Percentiles rank a stretch among this genome's conserved stretches.
Conservation (phyloP, 92 coral and sea anemone genomes). For the Chrysogorgia sp. region DNA sequence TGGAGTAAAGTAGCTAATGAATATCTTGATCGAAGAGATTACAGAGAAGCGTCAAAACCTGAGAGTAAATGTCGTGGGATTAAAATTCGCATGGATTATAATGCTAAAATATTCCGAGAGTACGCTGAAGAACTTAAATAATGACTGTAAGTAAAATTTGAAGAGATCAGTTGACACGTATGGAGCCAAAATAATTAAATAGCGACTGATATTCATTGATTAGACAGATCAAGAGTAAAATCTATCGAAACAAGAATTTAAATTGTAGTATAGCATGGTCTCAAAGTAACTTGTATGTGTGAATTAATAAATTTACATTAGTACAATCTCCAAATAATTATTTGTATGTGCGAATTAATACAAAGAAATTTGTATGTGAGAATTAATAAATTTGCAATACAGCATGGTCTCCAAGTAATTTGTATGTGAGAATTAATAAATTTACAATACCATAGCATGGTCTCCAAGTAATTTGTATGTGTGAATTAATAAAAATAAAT, state of each 20-base stretch:
- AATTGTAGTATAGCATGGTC: no score
- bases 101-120: slow-evolving; percentile 30
- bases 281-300: no score
- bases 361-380: no score
- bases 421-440: no score
- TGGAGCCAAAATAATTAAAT: neutral
- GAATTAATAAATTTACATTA: no score
- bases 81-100: slow-evolving; percentile 41
- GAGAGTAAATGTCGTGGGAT: slow-evolving; percentile 23
- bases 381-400: no score
- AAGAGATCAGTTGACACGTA: neutral
- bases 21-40: slow-evolving; percentile 31
- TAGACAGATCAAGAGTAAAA: neutral
- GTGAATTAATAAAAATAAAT: no score
- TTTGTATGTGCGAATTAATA: no score
- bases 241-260: neutral
- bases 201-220: neutral
- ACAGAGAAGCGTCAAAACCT: slow-evolving; percentile 23
- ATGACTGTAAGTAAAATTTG: neutral
- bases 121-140: slow-evolving; percentile 30
- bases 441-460: no score
- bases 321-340: no score
- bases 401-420: no score
- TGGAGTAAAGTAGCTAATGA: slow-evolving; percentile 43
- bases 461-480: no score